phyloP scores from a whole-genome alignment of 1,140 invertebrate genomes.

The Cydia fagiglandana region DNA sequence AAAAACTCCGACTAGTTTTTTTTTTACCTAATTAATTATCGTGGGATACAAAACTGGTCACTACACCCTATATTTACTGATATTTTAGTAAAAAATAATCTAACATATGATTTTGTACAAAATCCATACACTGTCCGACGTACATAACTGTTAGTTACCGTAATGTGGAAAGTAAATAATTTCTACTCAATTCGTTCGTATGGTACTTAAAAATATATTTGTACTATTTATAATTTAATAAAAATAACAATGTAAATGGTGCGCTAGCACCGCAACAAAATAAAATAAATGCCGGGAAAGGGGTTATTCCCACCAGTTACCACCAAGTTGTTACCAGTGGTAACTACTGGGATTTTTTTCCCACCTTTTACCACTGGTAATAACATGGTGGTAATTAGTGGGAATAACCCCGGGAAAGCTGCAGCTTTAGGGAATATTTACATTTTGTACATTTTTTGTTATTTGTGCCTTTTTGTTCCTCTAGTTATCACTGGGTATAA shows the following conservation, averaged over 20 bases:
- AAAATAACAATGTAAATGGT: slow-evolving; percentile 42
- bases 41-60: slow-evolving; percentile 68
- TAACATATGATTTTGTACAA: slow-evolving; percentile 68
- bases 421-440: slow-evolving; percentile 57
- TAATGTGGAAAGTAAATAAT: slow-evolving; percentile 33
- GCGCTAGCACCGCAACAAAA: slow-evolving; percentile 37
- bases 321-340: too few relatives aligned
- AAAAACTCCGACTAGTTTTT: slow-evolving; percentile 61
- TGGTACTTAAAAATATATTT: slow-evolving; percentile 66
- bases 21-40: slow-evolving; percentile 47
- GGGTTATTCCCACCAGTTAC: too few relatives aligned
- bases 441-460: slow-evolving; percentile 56
- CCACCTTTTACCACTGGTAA: too few relatives aligned
- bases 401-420: slow-evolving; percentile 34
- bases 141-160: slow-evolving; percentile 15
- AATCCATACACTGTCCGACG: slow-evolving; percentile 39
- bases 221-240: slow-evolving; percentile 70
- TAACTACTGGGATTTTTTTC: too few relatives aligned
- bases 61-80: slow-evolving; percentile 46
- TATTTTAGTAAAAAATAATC: slow-evolving; percentile 70
- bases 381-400: too few relatives aligned
- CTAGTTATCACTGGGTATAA: slow-evolving; percentile 27
- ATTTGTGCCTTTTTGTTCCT: slow-evolving; percentile 39
- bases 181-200: slow-evolving; percentile 35
- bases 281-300: slow-evolving; percentile 50